Percentiles rank a stretch among this genome's conserved stretches.
These are phyloP conservation scores for Danio choprae DNA, from an alignment of 2,797 vertebrate genomes.

Conservation along the genomic window DNA sequence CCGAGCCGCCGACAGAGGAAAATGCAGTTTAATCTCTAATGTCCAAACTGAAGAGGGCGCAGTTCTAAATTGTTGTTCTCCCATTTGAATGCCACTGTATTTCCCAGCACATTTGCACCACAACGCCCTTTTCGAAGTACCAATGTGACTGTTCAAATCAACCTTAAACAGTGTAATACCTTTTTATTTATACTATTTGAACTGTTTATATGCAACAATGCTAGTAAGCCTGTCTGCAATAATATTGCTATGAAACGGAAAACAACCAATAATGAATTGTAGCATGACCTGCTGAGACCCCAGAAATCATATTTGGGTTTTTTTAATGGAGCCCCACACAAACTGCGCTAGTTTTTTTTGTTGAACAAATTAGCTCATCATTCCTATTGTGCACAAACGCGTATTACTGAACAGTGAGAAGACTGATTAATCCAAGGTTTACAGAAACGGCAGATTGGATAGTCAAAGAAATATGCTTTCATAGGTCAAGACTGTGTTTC, in stretches of 20 bases:
- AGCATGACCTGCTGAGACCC: not conserved
- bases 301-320: conserved; percentile 29
- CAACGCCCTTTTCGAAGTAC: conserved; percentile 20
- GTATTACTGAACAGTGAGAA: conserved; percentile 17
- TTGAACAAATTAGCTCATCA: conserved; percentile 34
- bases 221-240: conserved; percentile 59
- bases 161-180: conserved; percentile 62
- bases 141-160: conserved; percentile 47
- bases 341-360: conserved; percentile 12
- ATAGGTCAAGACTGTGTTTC: conserved; percentile 21
- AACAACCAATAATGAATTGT: conserved; percentile 28
- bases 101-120: conserved; percentile 34
- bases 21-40: conserved; percentile 69
- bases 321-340: conserved; percentile 8
- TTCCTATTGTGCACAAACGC: conserved; percentile 23
- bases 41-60: conserved; percentile 39
- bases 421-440: conserved; percentile 33
- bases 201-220: conserved; percentile 48
- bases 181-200: conserved; percentile 58
- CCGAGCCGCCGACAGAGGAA: conserved; percentile 79
- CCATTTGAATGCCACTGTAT: conserved; percentile 59
- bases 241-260: conserved; percentile 42
- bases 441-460: conserved; percentile 42
- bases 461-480: conserved; percentile 30
- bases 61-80: conserved; percentile 8